Conservation (phyloP, 2,113 vertebrate genomes). For the Grus americana region DNA sequence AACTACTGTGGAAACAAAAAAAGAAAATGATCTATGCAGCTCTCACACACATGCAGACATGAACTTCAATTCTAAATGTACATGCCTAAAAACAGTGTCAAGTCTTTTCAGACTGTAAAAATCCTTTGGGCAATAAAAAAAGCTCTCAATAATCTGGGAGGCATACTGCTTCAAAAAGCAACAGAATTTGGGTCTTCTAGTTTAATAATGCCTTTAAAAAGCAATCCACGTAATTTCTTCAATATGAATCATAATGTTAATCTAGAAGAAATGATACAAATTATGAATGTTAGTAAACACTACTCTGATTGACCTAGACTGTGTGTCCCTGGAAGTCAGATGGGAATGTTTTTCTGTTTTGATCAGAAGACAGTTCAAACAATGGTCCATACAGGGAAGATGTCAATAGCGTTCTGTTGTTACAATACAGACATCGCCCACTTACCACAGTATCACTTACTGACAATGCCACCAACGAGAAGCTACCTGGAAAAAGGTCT, state of each 20-base stretch:
- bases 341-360: neutral
- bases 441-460: neutral
- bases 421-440: neutral
- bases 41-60: neutral
- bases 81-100: neutral
- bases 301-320: neutral
- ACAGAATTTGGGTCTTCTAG: neutral
- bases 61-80: neutral
- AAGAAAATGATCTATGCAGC: neutral
- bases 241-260: neutral
- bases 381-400: neutral
- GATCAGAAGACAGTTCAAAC: neutral
- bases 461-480: neutral
- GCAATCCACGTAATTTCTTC: neutral
- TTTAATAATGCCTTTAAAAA: neutral
- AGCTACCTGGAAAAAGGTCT: neutral
- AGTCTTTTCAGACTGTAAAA: neutral
- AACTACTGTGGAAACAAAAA: neutral
- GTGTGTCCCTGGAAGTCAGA: neutral
- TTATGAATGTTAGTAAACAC: neutral
- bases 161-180: neutral
- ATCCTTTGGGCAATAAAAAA: neutral
- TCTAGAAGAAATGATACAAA: neutral
- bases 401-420: neutral
- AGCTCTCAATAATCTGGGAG: neutral